These are phyloP conservation scores for Haemorhous mexicanus DNA, from an alignment of 2,113 vertebrate genomes.

Conservation along the genomic window DNA sequence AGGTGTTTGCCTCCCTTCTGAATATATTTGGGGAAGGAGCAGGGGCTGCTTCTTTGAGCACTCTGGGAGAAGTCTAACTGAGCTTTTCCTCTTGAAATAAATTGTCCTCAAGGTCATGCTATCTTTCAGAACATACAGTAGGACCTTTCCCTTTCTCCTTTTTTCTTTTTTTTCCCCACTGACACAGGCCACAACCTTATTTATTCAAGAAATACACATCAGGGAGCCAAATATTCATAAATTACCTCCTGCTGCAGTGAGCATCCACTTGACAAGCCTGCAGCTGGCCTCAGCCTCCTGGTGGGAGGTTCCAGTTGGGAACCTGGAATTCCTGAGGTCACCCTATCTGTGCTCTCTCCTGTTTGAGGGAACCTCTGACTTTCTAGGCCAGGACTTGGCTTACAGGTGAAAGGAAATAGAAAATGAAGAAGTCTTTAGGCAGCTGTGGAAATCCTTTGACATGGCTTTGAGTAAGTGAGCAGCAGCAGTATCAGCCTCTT, in stretches of 20 bases:
- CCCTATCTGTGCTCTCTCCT: background rate
- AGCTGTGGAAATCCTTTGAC: background rate
- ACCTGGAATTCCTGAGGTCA: background rate
- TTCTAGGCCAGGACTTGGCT: background rate
- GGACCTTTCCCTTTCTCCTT: background rate
- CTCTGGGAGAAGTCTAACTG: background rate
- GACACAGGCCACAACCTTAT: background rate
- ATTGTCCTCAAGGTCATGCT: constrained; percentile 25
- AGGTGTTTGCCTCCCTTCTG: constrained; percentile 38
- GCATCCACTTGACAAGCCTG: background rate
- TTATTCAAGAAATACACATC: background rate
- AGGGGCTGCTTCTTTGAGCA: background rate
- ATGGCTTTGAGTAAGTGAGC: background rate
- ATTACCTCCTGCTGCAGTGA: background rate
- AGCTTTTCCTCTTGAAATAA: constrained; percentile 15
- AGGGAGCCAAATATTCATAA: background rate
- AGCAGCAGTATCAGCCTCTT: background rate
- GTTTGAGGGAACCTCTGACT: background rate
- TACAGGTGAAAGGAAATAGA: background rate
- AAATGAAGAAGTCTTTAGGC: background rate
- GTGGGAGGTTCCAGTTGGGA: background rate
- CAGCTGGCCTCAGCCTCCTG: background rate
- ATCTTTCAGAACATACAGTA: background rate
- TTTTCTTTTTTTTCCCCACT: background rate
- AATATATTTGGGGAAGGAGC: constrained; percentile 44